Percentiles rank a stretch among this genome's conserved stretches.
Evolutionary conservation across 2,797 vertebrate genomes (phyloP).

Genomic region (Pagetopsis macropterus): DNA sequence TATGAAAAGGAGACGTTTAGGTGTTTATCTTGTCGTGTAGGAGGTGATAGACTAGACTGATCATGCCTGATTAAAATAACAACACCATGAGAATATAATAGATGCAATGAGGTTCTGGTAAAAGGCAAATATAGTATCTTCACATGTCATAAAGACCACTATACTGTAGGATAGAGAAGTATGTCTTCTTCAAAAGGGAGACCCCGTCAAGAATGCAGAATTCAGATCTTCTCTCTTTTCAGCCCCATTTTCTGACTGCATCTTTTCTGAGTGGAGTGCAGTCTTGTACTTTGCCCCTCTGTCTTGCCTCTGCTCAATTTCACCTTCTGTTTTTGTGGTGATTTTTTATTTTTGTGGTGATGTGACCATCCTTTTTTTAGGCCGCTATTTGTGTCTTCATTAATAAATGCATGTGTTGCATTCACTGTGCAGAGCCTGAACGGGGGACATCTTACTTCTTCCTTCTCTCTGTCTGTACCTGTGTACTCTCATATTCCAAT

Average conservation of each 20-base stretch:
- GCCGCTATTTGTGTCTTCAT: not conserved
- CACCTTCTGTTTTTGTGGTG: slow-evolving; percentile 22
- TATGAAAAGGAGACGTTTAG: not conserved
- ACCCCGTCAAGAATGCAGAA: not conserved
- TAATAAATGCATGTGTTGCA: slow-evolving; percentile 32
- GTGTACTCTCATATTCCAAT: no score
- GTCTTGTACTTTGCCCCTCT: not conserved
- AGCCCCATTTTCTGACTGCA: not conserved
- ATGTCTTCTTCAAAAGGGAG: not conserved
- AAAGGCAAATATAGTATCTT: not conserved
- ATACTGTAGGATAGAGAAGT: not conserved
- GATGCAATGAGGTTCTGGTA: not conserved
- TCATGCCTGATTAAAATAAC: slow-evolving; percentile 16
- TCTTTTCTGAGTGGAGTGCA: not conserved
- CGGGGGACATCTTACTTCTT: not conserved
- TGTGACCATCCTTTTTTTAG: not conserved
- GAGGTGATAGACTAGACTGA: not conserved
- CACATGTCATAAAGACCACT: not conserved
- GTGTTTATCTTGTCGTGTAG: slow-evolving; percentile 24
- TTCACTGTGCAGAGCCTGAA: not conserved
- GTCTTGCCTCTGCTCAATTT: not conserved
- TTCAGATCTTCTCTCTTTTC: not conserved
- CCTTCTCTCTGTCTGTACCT: no score
- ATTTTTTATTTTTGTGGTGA: not conserved
- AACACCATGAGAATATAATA: not conserved